Base-by-base conservation (phyloP, 2,888 invertebrate species). In the Cheilosia vernalis region DNA sequence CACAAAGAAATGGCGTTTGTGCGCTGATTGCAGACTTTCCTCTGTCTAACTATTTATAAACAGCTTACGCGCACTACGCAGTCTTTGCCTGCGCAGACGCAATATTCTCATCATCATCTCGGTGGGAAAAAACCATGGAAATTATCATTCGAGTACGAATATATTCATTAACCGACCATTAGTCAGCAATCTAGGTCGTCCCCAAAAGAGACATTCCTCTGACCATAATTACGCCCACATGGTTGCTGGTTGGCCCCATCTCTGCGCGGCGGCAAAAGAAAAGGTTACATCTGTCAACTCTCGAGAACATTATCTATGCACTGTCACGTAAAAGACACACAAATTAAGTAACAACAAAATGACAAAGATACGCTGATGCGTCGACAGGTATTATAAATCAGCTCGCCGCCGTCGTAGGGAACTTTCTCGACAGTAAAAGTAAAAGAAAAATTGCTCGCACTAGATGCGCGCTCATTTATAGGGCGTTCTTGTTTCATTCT, bases 121-220 rank as follows among this genome's bases (percentile, higher is more conserved):
- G 10, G 9, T 13, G 21, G 15, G 33, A 70, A 70, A 27, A 10
- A 33, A 13, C 10, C 33, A 17, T 33, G 27, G 19, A 70, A 63
- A 78, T 67, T 44, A 69, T 55, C 53, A 56, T 55, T 49, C 49
- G 49, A 70, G 70, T 58, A 70, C 56, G 63, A 70, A 69, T 63
- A 56, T 70, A 78, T 70, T 70, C 63, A 70, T 63, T 70, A 70
- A 24, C 47, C 61, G 30, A 33, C 42, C 63, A 70, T 67, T 51
- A 69, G 69, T 77, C 69, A 67, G 63, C n/a, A 49, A 78, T 56
- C 47, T 69, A 56, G 78, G 78, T 78, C 58, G 63, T n/a, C 63
- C n/a, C 40, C 19, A 60, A 55, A 30, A 47, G 27, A 44, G 4
- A 33, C 7, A 55, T 24, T 33, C 33, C 1, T 51, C 60, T 49